phyloP scores from a whole-genome alignment of 2,797 vertebrate species.

The Dromococcyx pavoninus region DNA sequence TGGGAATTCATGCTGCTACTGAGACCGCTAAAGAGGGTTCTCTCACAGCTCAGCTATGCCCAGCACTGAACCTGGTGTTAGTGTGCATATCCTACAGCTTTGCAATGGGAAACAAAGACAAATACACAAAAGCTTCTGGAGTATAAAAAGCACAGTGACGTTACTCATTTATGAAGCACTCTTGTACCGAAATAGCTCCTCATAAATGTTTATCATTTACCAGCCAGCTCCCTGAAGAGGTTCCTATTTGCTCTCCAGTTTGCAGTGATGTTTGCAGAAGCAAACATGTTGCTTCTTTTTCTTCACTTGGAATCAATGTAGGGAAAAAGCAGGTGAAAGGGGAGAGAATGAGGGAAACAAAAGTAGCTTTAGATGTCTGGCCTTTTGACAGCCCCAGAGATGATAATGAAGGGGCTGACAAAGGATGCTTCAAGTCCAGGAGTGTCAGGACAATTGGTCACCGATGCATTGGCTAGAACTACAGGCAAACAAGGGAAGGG shows the following conservation, averaged over 20 bases:
- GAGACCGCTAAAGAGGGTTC: background rate
- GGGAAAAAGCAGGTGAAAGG: background rate
- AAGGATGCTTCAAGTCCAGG: background rate
- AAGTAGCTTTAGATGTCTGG: background rate
- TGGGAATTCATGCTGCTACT: conserved; percentile 23
- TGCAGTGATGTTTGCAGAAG: background rate
- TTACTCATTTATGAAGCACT: background rate
- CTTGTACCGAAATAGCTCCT: background rate
- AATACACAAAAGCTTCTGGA: background rate
- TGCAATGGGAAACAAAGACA: background rate
- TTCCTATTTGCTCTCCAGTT: background rate
- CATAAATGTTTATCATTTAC: background rate
- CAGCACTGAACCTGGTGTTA: background rate
- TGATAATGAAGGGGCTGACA: background rate
- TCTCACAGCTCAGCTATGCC: background rate
- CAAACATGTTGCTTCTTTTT: background rate
- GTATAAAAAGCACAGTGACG: background rate
- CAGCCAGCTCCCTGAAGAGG: background rate
- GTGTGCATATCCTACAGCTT: background rate
- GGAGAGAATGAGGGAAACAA: background rate
- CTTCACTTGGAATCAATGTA: background rate
- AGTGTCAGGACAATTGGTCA: background rate
- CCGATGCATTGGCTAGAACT: background rate
- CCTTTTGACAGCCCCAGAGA: background rate
- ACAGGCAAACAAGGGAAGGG: background rate